phyloP scores from a whole-genome alignment of 2,888 invertebrate species.

The Tiliacea citrago region DNA sequence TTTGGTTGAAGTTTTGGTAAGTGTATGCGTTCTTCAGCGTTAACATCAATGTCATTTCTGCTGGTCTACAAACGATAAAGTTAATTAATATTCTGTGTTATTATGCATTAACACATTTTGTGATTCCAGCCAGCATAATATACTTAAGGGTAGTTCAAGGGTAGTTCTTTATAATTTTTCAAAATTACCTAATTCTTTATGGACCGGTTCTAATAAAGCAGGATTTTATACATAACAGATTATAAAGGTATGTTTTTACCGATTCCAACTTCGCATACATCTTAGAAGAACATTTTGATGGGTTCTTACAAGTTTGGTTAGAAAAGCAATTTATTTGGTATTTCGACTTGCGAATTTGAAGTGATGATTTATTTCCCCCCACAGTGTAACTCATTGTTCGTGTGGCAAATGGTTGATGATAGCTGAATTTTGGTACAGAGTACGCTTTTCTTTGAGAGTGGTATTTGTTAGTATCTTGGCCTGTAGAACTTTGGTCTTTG shows the following conservation, averaged over 20 bases:
- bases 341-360: constrained; percentile 33
- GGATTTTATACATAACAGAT: not conserved
- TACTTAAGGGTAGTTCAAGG: not conserved
- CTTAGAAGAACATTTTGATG: constrained; percentile 24
- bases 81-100: not conserved
- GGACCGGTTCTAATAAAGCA: not conserved
- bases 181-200: not conserved
- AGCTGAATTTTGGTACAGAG: constrained; percentile 53
- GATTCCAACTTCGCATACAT: constrained; percentile 63
- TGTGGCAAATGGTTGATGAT: constrained; percentile 20
- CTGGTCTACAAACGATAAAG: constrained; percentile 47
- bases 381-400: constrained; percentile 40
- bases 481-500: constrained; percentile 9
- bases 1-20: constrained; percentile 88
- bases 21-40: constrained; percentile 75
- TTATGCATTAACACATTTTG: not conserved
- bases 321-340: constrained; percentile 8
- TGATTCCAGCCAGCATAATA: not conserved
- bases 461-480: constrained; percentile 35
- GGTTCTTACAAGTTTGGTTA: constrained; percentile 19
- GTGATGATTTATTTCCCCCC: constrained; percentile 38
- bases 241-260: constrained; percentile 54
- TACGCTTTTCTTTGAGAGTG: constrained; percentile 44
- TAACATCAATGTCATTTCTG: constrained; percentile 47
- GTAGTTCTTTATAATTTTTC: not conserved